phyloP scores from a whole-genome alignment of 2,113 vertebrate genomes.

The Paracanthobrama guichenoti region DNA sequence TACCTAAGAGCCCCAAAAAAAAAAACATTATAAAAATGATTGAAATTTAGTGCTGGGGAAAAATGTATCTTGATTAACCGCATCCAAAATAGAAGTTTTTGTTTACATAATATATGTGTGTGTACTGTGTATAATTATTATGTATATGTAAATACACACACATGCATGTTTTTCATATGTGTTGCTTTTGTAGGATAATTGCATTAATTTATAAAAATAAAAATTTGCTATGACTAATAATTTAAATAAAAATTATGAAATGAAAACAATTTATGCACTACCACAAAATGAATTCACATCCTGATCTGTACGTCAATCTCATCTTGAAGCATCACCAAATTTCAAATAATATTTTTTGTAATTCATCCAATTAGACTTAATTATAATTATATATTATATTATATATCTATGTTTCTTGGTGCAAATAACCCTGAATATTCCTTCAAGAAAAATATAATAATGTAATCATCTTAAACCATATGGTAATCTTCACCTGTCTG shows the following conservation, averaged over 20 bases:
- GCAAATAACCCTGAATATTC: background rate
- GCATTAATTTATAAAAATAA: background rate
- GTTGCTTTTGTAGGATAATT: background rate
- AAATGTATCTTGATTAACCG: too few relatives aligned
- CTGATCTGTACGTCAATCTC: background rate
- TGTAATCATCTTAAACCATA: background rate
- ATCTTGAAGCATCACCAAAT: background rate
- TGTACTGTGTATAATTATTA: too few relatives aligned
- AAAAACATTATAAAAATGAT: too few relatives aligned
- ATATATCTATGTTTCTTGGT: background rate
- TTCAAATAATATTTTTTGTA: background rate
- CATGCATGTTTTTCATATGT: too few relatives aligned
- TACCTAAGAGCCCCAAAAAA: conserved; percentile 72
- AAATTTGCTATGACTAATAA: too few relatives aligned
- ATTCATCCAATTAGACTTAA: background rate
- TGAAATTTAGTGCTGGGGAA: too few relatives aligned
- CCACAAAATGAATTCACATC: background rate
- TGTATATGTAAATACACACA: too few relatives aligned
- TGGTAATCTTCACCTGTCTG: conserved; percentile 82
- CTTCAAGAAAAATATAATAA: background rate
- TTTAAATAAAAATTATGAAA: background rate
- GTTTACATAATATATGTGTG: too few relatives aligned
- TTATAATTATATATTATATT: background rate
- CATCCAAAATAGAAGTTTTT: too few relatives aligned
- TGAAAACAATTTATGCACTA: background rate